These are phyloP conservation scores for Lycia hirtaria DNA, from an alignment of 2,888 invertebrate genomes.

Conservation along the genomic window DNA sequence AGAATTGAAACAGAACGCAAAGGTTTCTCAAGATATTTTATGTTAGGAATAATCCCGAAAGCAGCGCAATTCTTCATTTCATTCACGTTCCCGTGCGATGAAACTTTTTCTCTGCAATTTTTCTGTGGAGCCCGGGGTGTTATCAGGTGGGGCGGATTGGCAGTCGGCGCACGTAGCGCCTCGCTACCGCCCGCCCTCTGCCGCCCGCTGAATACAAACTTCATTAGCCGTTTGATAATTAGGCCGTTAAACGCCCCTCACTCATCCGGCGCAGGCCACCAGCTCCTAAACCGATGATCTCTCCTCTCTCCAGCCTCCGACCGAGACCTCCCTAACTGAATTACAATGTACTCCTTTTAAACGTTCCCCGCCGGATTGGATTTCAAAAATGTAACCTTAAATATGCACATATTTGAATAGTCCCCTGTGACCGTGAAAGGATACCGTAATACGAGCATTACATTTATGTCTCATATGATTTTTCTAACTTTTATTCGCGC, in stretches of 20 bases:
- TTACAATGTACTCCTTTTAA: slow-evolving; percentile 37
- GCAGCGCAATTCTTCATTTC: slow-evolving; percentile 84
- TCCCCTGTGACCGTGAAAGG: slow-evolving; percentile 13
- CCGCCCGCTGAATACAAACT: slow-evolving; percentile 85
- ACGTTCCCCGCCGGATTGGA: slow-evolving; percentile 19
- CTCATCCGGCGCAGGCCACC: slow-evolving; percentile 62
- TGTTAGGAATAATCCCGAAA: slow-evolving; percentile 82
- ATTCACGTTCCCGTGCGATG: slow-evolving; percentile 85
- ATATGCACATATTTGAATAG: slow-evolving; percentile 33
- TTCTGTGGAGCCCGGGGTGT: slow-evolving; percentile 81
- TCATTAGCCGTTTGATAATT: slow-evolving; percentile 86
- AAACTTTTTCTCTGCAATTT: slow-evolving; percentile 86
- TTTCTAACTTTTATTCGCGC: slow-evolving; percentile 17
- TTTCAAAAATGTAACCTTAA: slow-evolving; percentile 24
- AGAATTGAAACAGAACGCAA: slow-evolving; percentile 81
- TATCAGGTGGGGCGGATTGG: slow-evolving; percentile 82
- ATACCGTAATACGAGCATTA: slow-evolving; percentile 12
- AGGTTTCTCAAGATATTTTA: slow-evolving; percentile 75
- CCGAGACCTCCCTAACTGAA: slow-evolving; percentile 35
- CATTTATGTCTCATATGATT: slow-evolving; percentile 12
- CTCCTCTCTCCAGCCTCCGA: slow-evolving; percentile 30
- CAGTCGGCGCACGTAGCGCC: slow-evolving; percentile 80
- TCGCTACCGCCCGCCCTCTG: slow-evolving; percentile 64
- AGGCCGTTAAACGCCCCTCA: slow-evolving; percentile 84
- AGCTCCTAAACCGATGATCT: slow-evolving; percentile 62